Conservation (phyloP, 2,113 vertebrate species). For the Prionailurus viverrinus region DNA sequence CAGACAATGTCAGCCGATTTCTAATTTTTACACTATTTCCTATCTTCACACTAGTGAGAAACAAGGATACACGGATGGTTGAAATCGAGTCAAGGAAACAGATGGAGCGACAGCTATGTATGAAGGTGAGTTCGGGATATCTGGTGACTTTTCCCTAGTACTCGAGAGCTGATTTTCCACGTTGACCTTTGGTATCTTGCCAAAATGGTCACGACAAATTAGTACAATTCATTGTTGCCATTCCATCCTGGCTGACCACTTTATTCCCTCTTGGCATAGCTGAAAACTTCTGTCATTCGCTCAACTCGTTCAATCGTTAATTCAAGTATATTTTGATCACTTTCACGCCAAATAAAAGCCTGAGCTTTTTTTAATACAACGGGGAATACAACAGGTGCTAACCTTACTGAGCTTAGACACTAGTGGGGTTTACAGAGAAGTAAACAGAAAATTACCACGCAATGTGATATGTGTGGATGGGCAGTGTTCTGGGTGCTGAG, state of each 20-base stretch:
- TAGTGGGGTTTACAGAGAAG: neutral
- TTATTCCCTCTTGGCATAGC: neutral
- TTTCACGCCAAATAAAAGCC: neutral
- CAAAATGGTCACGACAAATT: neutral
- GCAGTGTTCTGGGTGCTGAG: neutral
- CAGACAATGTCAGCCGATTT: neutral
- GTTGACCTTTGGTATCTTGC: neutral
- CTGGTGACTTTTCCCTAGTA: neutral
- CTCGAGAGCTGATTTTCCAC: neutral
- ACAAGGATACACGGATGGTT: neutral
- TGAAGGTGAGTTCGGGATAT: neutral
- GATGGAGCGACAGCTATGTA: neutral
- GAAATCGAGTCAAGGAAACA: constrained; percentile 17
- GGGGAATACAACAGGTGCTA: neutral
- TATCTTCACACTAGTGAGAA: neutral
- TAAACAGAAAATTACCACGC: neutral
- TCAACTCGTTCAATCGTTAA: neutral
- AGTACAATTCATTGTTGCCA: neutral
- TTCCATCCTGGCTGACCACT: neutral
- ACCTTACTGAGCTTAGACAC: neutral
- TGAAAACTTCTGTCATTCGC: neutral
- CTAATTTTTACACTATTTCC: neutral
- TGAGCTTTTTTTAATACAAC: neutral
- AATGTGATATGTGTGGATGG: neutral
- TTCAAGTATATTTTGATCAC: neutral